Percentiles rank a stretch among this genome's conserved stretches.
These are phyloP conservation scores for Zygaena filipendulae DNA, from an alignment of 2,888 invertebrate genomes.

Conservation along the genomic window DNA sequence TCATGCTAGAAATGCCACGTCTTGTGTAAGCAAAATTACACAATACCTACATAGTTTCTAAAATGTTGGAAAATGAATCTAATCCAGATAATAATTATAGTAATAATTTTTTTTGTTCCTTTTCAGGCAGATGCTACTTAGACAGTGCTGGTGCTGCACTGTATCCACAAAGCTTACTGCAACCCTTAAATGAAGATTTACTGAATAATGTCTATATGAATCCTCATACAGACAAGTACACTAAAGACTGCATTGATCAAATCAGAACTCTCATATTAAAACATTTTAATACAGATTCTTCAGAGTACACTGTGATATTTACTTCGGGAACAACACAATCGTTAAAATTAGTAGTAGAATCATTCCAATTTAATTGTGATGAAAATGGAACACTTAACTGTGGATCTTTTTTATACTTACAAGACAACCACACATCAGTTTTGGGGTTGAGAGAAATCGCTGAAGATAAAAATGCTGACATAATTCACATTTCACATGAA, in stretches of 20 bases:
- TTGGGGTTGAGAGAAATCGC: conserved; percentile 89
- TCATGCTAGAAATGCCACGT: too few relatives aligned
- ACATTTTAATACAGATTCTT: conserved; percentile 83
- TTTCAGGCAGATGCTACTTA: conserved; percentile 79
- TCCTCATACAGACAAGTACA: conserved; percentile 88
- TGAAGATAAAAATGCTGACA: conserved; percentile 55
- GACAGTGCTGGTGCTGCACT: conserved; percentile 91
- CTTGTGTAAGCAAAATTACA: too few relatives aligned
- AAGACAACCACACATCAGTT: conserved; percentile 96
- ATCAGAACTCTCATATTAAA: conserved; percentile 84
- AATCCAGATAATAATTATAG: too few relatives aligned
- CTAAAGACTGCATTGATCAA: conserved; percentile 88
- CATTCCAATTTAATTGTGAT: conserved; percentile 71
- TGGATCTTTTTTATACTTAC: conserved; percentile 81
- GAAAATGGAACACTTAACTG: conserved; percentile 24
- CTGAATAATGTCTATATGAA: conserved; percentile 84
- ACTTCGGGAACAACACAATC: conserved; percentile 94
- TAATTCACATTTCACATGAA: conserved; percentile 68
- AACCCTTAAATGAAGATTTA: conserved; percentile 73
- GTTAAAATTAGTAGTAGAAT: conserved; percentile 85
- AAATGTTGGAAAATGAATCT: too few relatives aligned
- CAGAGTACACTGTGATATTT: conserved; percentile 89
- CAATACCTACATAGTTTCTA: too few relatives aligned
- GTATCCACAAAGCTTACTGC: conserved; percentile 81
- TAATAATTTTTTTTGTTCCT: conserved; percentile 13